Evolutionary conservation across 1,140 invertebrate genomes (phyloP).

Genomic region (Monochamus saltuarius): DNA sequence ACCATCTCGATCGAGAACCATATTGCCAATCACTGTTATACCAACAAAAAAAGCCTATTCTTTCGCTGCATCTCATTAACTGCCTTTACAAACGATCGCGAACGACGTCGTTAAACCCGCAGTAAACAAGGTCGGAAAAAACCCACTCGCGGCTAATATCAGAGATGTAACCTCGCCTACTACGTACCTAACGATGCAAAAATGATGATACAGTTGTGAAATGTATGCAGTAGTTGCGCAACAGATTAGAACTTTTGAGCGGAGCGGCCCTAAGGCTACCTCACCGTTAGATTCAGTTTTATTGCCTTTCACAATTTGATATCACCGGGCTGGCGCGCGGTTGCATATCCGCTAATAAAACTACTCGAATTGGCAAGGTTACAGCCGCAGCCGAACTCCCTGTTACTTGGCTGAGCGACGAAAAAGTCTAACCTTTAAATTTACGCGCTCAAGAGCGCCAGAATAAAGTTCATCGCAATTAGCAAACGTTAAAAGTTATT

Average conservation of each 20-base stretch:
- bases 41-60: too few relatives aligned
- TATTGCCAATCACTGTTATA: too few relatives aligned
- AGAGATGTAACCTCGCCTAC: too few relatives aligned
- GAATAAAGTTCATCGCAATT: not conserved
- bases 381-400: not conserved
- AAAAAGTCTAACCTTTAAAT: not conserved
- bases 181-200: too few relatives aligned
- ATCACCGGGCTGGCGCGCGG: not conserved
- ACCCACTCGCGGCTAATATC: not conserved
- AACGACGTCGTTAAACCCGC: too few relatives aligned
- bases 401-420: not conserved
- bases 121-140: not conserved
- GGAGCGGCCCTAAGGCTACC: not conserved
- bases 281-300: not conserved
- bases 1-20: too few relatives aligned
- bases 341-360: slow-evolving; percentile 1
- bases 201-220: too few relatives aligned
- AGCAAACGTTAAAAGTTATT: not conserved
- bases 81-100: too few relatives aligned
- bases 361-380: slow-evolving; percentile 4
- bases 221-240: too few relatives aligned
- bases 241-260: too few relatives aligned
- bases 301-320: slow-evolving; percentile 8
- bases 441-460: not conserved
- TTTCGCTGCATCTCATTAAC: too few relatives aligned